Evolutionary conservation across 2,797 vertebrate genomes (phyloP).

Genomic region (Microchirus variegatus): DNA sequence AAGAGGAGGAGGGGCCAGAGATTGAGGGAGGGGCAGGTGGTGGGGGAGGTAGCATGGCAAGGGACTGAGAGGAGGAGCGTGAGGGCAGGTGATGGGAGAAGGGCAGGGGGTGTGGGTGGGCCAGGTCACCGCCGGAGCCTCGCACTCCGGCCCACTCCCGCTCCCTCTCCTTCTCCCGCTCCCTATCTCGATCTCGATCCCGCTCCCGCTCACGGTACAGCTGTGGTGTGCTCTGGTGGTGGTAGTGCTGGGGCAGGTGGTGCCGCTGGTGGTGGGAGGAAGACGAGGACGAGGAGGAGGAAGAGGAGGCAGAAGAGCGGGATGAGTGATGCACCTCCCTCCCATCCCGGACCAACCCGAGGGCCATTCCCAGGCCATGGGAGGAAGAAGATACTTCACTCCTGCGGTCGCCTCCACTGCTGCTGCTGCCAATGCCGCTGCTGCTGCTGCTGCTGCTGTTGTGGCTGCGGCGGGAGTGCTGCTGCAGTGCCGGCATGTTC

Average conservation of each 20-base stretch:
- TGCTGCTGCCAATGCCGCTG: constrained; percentile 32
- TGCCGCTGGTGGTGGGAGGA: constrained; percentile 78
- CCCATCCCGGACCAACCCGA: constrained; percentile 65
- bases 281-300: constrained; percentile 80
- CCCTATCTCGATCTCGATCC: constrained; percentile 79
- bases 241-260: constrained; percentile 80
- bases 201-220: constrained; percentile 83
- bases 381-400: constrained; percentile 74
- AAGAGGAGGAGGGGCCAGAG: constrained; percentile 78
- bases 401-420: constrained; percentile 63
- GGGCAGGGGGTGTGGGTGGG: constrained; percentile 81
- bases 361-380: constrained; percentile 63
- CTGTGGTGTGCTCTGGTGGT: constrained; percentile 85
- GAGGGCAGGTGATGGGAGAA: constrained; percentile 86
- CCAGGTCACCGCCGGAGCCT: constrained; percentile 74
- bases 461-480: constrained; percentile 84
- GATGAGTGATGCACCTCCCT: constrained; percentile 77
- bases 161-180: constrained; percentile 81
- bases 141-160: constrained; percentile 78
- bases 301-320: constrained; percentile 81
- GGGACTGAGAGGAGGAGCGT: constrained; percentile 84
- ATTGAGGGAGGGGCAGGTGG: constrained; percentile 83
- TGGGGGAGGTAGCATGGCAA: constrained; percentile 82
- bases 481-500: constrained; percentile 74
- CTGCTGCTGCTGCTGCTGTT: constrained; percentile 62